phyloP scores from a whole-genome alignment of 2,797 vertebrate species.

The Spea hammondii region DNA sequence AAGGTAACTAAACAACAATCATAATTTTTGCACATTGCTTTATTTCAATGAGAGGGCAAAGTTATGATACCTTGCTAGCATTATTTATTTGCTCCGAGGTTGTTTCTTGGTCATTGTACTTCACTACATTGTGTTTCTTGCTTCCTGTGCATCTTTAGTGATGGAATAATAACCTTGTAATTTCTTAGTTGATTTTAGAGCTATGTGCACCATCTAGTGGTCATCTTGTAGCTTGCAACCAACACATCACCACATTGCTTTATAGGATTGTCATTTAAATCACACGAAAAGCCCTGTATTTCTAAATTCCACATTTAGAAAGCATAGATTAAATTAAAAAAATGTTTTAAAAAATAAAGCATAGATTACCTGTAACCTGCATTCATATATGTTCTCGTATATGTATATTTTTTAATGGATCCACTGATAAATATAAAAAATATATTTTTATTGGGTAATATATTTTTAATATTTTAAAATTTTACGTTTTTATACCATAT shows the following conservation, averaged over 20 bases:
- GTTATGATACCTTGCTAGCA: too few relatives aligned
- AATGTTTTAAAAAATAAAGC: too few relatives aligned
- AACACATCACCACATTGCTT: not conserved
- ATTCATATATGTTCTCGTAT: too few relatives aligned
- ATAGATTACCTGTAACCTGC: too few relatives aligned
- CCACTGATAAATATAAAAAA: too few relatives aligned
- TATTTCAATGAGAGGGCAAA: not conserved
- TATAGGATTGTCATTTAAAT: slow-evolving; percentile 22
- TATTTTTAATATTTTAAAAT: too few relatives aligned
- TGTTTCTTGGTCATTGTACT: too few relatives aligned
- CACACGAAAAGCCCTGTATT: slow-evolving; percentile 9
- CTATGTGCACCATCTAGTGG: slow-evolving; percentile 45
- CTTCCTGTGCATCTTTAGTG: not conserved
- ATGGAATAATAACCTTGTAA: not conserved
- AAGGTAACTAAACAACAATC: not conserved
- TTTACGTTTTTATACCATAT: too few relatives aligned
- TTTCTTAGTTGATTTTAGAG: not conserved
- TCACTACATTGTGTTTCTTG: not conserved
- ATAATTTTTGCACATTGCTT: not conserved
- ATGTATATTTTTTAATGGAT: too few relatives aligned
- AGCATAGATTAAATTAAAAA: too few relatives aligned
- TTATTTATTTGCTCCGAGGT: too few relatives aligned
- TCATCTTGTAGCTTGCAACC: not conserved
- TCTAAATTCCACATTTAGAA: not conserved
- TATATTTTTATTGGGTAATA: too few relatives aligned